phyloP scores from a whole-genome alignment of 2,797 vertebrate genomes.

The Dromococcyx pavoninus region DNA sequence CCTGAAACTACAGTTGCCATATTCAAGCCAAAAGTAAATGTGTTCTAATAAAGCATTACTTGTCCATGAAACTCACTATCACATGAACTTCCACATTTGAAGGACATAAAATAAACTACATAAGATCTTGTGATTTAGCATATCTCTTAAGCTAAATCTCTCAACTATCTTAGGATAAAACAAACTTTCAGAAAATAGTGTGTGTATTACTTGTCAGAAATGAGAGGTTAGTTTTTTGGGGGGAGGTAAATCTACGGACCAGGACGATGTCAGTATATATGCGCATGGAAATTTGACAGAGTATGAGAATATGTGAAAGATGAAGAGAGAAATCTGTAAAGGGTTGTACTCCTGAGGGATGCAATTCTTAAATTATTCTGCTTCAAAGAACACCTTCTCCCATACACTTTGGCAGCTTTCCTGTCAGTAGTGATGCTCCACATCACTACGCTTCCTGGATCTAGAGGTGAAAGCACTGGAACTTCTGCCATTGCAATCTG shows the following conservation, averaged over 20 bases:
- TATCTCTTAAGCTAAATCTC: not conserved
- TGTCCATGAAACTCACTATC: not conserved
- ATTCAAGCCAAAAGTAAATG: not conserved
- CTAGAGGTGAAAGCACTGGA: conserved; percentile 46
- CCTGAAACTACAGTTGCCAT: conserved; percentile 2
- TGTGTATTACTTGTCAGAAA: not conserved
- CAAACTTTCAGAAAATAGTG: not conserved
- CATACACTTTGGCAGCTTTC: conserved; percentile 14
- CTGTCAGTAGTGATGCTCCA: conserved; percentile 34
- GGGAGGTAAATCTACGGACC: not conserved
- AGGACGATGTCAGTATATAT: not conserved
- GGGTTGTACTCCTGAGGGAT: conserved; percentile 5
- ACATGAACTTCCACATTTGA: not conserved
- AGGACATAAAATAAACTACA: not conserved
- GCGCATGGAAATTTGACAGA: not conserved
- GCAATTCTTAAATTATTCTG: conserved; percentile 37
- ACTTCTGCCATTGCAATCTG: conserved; percentile 48
- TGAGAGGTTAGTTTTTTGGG: not conserved
- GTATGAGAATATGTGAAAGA: not conserved
- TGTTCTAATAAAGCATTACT: not conserved
- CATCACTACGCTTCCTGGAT: conserved; percentile 41
- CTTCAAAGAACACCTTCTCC: conserved; percentile 54
- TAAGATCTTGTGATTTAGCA: not conserved
- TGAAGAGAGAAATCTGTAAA: not conserved
- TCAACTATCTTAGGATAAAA: not conserved